phyloP scores from a whole-genome alignment of 2,797 vertebrate species.

The Sarcoramphus papa region DNA sequence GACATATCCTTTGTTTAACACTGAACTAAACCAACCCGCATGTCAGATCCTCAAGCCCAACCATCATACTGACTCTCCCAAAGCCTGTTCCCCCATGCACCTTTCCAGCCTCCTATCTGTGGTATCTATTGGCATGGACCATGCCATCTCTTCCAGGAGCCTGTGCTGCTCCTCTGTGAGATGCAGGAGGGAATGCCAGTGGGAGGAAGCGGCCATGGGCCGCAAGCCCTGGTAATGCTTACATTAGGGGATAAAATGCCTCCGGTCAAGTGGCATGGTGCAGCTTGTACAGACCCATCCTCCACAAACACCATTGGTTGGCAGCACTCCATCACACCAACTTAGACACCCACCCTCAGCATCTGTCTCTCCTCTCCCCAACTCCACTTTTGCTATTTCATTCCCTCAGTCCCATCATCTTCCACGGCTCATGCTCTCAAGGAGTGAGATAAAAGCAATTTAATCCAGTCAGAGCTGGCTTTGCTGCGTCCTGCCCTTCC shows the following conservation, averaged over 20 bases:
- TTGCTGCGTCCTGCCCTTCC: background rate
- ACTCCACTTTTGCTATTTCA: background rate
- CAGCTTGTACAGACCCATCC: background rate
- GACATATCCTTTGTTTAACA: background rate
- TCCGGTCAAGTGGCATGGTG: background rate
- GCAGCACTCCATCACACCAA: background rate
- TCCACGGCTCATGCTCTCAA: background rate
- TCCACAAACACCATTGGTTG: background rate
- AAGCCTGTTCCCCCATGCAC: background rate
- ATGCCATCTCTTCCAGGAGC: background rate
- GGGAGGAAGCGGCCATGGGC: background rate
- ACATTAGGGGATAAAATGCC: background rate
- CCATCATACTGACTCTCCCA: background rate
- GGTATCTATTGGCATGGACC: background rate
- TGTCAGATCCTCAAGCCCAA: background rate
- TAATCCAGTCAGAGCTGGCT: background rate
- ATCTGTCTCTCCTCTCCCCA: background rate
- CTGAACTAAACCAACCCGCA: background rate
- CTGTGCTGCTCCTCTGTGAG: background rate
- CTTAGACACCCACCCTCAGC: background rate
- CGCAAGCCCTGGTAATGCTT: background rate
- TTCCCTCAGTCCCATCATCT: background rate
- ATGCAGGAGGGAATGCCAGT: background rate
- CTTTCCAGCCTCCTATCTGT: fast-evolving
- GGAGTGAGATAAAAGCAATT: background rate